Base-by-base conservation (phyloP, 1,140 invertebrate species). In the Linepithema humile region DNA sequence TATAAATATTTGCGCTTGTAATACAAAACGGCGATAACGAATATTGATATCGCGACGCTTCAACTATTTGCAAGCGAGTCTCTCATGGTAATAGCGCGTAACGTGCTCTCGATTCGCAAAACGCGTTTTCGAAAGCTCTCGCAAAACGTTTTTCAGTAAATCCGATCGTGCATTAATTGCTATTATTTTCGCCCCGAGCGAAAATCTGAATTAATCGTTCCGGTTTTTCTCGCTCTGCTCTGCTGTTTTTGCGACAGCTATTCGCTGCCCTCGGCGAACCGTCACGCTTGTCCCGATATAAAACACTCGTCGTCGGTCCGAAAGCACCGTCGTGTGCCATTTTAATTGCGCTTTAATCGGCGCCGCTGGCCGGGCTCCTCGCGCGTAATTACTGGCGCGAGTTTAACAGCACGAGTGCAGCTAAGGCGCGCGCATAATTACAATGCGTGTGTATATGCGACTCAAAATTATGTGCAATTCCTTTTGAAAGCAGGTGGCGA, bases 311-410 rank as follows among this genome's bases (percentile, higher is more conserved):
- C 29, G 57, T 43, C 38, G 35, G n/a, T 10, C 38, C n/a, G 62
- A 38, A 64, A 64, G 20, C 35, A 7, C 35, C 20, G 3, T 6
- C 26, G 48, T 48, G 26, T 74, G 43, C 53, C 38, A 74, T 74
- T 74, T 74, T 74, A 74, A 74, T 74, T 60, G 35, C 23, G n/a
- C 4, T 74, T 74, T 74, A 70, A 74, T 74, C 55, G 29, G 53
- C 35, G 26, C 35, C 26, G 15, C 55, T 23, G 9, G 26, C 15
- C 15, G 40, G 43, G 55, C 29, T 60, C 32, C 40, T 60, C 43
- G 55, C 43, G 45, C 26, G 23, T 60, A 59, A 74, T 74, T 50
- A 50, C 43, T 17, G 32, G 45, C 23, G 43, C 32, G n/a, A 10
- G 32, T 45, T 29, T 70, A 48, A 70, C 26, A 48, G 48, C 26